Percentiles rank a stretch among this genome's conserved stretches.
These are phyloP conservation scores for Propsilocerus akamusi DNA, from an alignment of 1,140 invertebrate species.

Conservation along the genomic window DNA sequence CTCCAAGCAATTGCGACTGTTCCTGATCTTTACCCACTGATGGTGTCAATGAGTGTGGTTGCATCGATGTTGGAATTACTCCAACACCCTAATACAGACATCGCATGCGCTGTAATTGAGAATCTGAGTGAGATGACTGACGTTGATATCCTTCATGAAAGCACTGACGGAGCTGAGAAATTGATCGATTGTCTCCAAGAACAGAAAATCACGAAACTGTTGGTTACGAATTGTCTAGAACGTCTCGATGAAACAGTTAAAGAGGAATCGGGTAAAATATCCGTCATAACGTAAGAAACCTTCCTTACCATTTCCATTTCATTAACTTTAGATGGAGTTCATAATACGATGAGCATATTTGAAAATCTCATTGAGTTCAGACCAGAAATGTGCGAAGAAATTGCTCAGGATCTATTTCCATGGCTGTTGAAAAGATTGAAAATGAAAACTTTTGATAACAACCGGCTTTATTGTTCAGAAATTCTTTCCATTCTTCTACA, in stretches of 20 bases:
- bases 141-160: constrained; percentile 87
- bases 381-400: constrained; percentile 63
- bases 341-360: constrained; percentile 83
- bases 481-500: constrained; percentile 91
- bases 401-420: constrained; percentile 73
- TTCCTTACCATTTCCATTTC: too few relatives aligned
- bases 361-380: constrained; percentile 87
- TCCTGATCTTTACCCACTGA: constrained; percentile 81
- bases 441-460: constrained; percentile 77
- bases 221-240: constrained; percentile 77
- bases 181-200: constrained; percentile 64
- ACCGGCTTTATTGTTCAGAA: constrained; percentile 93
- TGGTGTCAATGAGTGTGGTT: constrained; percentile 77
- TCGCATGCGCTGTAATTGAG: constrained; percentile 64
- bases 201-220: constrained; percentile 75
- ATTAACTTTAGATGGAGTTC: constrained; percentile 92
- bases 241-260: constrained; percentile 83
- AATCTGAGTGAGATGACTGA: constrained; percentile 87
- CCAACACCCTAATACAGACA: constrained; percentile 93
- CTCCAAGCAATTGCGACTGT: constrained; percentile 88
- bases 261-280: too few relatives aligned
- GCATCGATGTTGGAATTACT: constrained; percentile 84
- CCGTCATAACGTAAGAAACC: too few relatives aligned
- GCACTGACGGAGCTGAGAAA: constrained; percentile 57
- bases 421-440: constrained; percentile 86